A percentile compares a stretch with the other conserved stretches of the same genome.
phyloP scores from a whole-genome alignment of 2,797 vertebrate species.

The Onychomys leucogaster region DNA sequence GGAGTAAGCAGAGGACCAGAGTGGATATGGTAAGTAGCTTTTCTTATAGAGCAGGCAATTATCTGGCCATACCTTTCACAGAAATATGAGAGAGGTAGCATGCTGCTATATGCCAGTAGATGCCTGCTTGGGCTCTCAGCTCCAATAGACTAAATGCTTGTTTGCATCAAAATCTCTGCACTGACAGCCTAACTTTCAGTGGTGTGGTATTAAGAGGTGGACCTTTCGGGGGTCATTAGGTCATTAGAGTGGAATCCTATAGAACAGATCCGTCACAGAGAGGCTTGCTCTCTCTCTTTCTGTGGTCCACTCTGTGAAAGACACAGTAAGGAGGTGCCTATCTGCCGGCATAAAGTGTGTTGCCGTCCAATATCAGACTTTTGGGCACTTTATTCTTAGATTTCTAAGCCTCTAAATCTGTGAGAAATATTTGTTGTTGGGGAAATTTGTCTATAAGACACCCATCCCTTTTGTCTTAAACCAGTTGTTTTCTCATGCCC shows the following conservation, averaged over 20 bases:
- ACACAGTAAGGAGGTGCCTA: background rate
- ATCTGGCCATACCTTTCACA: background rate
- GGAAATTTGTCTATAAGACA: background rate
- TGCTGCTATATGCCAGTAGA: background rate
- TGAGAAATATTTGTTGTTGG: background rate
- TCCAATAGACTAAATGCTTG: background rate
- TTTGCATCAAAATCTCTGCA: background rate
- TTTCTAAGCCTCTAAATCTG: background rate
- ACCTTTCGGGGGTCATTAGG: background rate
- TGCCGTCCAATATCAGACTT: background rate
- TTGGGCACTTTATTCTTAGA: background rate
- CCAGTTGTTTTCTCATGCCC: background rate
- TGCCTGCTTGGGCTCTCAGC: background rate
- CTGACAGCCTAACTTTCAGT: background rate
- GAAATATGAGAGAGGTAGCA: background rate
- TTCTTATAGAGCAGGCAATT: background rate
- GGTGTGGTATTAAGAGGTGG: background rate
- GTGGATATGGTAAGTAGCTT: background rate
- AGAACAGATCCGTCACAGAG: background rate
- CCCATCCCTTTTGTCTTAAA: background rate
- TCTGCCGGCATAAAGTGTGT: background rate
- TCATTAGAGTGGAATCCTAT: background rate
- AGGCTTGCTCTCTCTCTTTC: background rate
- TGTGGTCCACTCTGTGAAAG: background rate
- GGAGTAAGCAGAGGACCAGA: background rate